A percentile compares a stretch with the other conserved stretches of the same genome.
phyloP scores from a whole-genome alignment of 2,113 vertebrate species.

The human region GRCh38 chrX:68261501-68262000 shows the following conservation, averaged over 20 bases:
- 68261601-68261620: neutral
- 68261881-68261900: neutral
- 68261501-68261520: neutral
- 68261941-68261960: neutral
- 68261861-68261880: neutral
- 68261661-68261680: neutral
- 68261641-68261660: neutral
- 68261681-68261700: neutral
- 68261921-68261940: neutral
- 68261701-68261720: neutral
- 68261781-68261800: neutral
- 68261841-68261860: neutral
- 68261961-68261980: neutral
- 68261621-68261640: slow-evolving; percentile 4
- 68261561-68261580: neutral
- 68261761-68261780: neutral
- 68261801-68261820: neutral
- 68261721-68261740: neutral
- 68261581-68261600: neutral
- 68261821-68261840: neutral
- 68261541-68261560: neutral
- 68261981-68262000: neutral
- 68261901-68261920: neutral
- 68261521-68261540: neutral
- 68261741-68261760: slow-evolving; percentile 3